Evolutionary conservation across 1,140 invertebrate species (phyloP).

Genomic region (Cyphomyrmex costatus): DNA sequence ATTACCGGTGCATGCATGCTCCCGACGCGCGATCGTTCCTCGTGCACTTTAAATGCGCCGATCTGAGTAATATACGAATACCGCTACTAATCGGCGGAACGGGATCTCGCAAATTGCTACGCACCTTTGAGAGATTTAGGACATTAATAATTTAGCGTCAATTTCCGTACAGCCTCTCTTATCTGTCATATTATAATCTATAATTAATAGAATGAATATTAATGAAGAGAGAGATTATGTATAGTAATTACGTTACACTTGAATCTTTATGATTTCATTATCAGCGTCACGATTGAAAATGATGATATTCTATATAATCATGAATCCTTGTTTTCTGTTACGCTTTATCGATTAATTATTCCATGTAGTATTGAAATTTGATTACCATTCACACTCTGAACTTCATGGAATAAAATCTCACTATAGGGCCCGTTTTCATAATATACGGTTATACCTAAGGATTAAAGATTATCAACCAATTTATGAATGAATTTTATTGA

Average conservation of each 20-base stretch:
- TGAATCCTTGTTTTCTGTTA: slow-evolving; percentile 1
- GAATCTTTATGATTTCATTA: neutral
- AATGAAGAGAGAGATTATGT: neutral
- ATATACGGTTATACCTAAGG: no score
- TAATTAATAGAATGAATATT: neutral
- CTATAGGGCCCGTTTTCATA: no score
- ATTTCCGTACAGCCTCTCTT: neutral
- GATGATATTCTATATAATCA: neutral
- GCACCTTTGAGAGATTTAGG: slow-evolving; percentile 8
- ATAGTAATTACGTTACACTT: neutral
- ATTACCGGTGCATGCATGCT: slow-evolving; percentile 36
- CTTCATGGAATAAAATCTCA: no score
- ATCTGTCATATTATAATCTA: slow-evolving; percentile 13
- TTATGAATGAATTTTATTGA: no score
- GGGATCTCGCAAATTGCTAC: slow-evolving; percentile 19
- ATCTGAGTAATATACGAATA: slow-evolving; percentile 32
- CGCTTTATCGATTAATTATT: neutral
- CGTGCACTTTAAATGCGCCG: slow-evolving; percentile 47
- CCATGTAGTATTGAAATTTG: neutral
- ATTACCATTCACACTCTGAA: neutral
- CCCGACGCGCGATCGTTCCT: neutral
- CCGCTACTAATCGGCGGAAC: slow-evolving; percentile 1
- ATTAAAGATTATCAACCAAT: no score
- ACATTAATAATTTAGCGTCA: neutral
- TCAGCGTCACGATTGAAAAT: neutral